A percentile compares a stretch with the other conserved stretches of the same genome.
These are phyloP conservation scores for Scleropages formosus DNA, from an alignment of 2,797 vertebrate genomes.

Conservation along the genomic window DNA sequence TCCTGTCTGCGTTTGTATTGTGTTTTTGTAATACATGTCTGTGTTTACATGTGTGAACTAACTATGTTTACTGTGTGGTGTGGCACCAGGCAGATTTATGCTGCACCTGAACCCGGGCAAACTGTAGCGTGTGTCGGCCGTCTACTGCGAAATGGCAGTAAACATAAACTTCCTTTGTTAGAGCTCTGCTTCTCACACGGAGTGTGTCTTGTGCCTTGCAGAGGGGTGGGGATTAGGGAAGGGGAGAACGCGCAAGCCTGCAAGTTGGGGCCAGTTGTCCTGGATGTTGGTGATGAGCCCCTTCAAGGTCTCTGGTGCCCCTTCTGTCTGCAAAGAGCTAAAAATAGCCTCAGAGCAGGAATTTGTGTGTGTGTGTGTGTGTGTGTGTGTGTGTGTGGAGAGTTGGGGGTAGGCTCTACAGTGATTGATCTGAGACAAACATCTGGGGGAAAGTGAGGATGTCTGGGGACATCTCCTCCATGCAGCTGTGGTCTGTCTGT, in stretches of 20 bases:
- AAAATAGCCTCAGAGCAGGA: slow-evolving; percentile 7
- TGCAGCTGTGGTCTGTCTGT: slow-evolving; percentile 19
- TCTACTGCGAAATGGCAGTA: too few species aligned
- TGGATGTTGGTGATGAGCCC: not conserved
- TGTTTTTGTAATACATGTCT: too few species aligned
- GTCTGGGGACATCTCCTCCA: slow-evolving; percentile 3
- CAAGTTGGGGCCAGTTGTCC: not conserved
- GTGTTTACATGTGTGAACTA: too few species aligned
- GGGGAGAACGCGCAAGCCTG: slow-evolving; percentile 1
- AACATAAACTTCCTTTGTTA: not conserved
- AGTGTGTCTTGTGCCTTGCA: not conserved
- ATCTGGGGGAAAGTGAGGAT: not conserved
- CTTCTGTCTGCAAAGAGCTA: slow-evolving; percentile 9
- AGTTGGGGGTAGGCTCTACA: not conserved
- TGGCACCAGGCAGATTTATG: too few species aligned
- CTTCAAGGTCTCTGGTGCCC: not conserved
- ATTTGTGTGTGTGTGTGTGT: not conserved
- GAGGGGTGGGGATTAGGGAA: not conserved
- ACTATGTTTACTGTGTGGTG: too few species aligned
- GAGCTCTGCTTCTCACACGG: not conserved
- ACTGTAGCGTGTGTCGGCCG: too few species aligned
- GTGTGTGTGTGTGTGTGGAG: too few species aligned
- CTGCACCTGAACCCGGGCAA: too few species aligned
- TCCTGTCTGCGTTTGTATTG: too few species aligned
- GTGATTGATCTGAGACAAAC: slow-evolving; percentile 18